A percentile compares a stretch with the other conserved stretches of the same genome.
phyloP scores from a whole-genome alignment of 1,140 invertebrate species.

The Drosophila pseudoobscura region DNA sequence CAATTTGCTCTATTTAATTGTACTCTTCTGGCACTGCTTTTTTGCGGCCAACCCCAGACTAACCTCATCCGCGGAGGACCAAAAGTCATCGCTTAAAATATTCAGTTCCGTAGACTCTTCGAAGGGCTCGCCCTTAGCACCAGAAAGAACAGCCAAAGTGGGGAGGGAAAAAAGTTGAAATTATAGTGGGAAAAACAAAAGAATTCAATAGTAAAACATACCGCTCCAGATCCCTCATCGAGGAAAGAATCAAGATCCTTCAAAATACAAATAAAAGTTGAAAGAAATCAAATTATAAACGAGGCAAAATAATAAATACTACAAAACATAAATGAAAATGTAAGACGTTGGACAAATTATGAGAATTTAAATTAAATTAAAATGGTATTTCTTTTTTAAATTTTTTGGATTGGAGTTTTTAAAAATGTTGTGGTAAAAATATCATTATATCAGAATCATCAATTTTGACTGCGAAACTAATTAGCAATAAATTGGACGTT shows the following conservation, averaged over 20 bases:
- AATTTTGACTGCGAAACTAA: no score
- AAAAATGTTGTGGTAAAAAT: background rate
- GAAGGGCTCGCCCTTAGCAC: background rate
- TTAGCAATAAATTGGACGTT: no score
- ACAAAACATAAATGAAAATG: background rate
- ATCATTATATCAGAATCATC: background rate
- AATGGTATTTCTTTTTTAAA: no score
- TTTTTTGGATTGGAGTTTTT: background rate
- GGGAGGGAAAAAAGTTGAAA: slow-evolving; percentile 10
- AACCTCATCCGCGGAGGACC: slow-evolving; percentile 28
- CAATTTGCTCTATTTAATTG: slow-evolving; percentile 10
- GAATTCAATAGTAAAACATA: slow-evolving; percentile 24
- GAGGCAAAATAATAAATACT: slow-evolving; percentile 2
- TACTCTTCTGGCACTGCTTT: slow-evolving; percentile 4
- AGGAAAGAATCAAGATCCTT: slow-evolving; percentile 49
- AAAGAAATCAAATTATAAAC: slow-evolving; percentile 2
- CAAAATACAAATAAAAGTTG: slow-evolving; percentile 14
- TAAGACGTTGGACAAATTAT: background rate
- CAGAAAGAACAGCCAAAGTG: slow-evolving; percentile 7
- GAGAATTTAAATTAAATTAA: no score
- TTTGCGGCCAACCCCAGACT: slow-evolving; percentile 6
- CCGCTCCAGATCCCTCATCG: slow-evolving; percentile 39
- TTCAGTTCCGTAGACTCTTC: slow-evolving; percentile 32
- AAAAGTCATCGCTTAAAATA: slow-evolving; percentile 32
- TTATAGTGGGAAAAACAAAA: slow-evolving; percentile 11